Conservation (phyloP, 2,113 vertebrate genomes). For the Antechinus flavipes region DNA sequence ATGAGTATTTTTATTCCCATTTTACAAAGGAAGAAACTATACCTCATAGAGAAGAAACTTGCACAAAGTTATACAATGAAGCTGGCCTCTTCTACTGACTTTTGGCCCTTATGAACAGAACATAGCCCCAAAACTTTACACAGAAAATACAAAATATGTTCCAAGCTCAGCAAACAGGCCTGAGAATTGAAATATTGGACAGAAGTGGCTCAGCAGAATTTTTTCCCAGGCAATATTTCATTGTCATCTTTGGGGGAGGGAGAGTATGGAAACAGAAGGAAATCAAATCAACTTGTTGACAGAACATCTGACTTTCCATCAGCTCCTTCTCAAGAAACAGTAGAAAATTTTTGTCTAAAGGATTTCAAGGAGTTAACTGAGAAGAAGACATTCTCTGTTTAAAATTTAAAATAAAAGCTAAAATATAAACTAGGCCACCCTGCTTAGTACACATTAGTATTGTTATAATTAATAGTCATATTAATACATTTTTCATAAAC, state of each 20-base stretch:
- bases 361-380: not conserved
- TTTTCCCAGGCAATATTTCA: slow-evolving; percentile 16
- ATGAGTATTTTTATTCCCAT: not conserved
- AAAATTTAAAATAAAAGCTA: not conserved
- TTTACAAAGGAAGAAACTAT: not conserved
- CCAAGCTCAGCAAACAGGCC: not conserved
- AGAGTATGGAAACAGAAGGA: slow-evolving; percentile 38
- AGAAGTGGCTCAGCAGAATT: not conserved
- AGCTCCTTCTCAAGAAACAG: not conserved
- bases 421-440: not conserved
- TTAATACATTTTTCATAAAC: not conserved
- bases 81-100: not conserved
- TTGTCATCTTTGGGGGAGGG: not conserved
- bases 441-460: not conserved
- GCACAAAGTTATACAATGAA: not conserved
- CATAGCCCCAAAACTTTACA: not conserved
- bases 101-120: not conserved
- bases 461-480: not conserved
- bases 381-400: not conserved
- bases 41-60: not conserved
- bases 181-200: not conserved
- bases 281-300: slow-evolving; percentile 10
- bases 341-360: not conserved
- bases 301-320: not conserved
- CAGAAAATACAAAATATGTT: not conserved